Evolutionary conservation across 2,888 invertebrate genomes (phyloP).

Genomic region (Drosophila siamana): DNA sequence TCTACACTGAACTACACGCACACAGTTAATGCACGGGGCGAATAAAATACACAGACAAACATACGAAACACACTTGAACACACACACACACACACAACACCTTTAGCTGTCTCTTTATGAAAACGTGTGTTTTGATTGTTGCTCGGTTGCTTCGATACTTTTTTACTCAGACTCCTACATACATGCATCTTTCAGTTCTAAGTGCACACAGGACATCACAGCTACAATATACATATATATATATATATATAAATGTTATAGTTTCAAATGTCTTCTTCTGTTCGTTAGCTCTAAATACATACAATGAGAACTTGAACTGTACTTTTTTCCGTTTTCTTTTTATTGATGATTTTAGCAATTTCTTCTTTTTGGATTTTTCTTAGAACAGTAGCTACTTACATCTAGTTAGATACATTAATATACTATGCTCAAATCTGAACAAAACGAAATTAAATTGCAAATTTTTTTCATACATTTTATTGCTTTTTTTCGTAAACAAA

Average conservation of each 20-base stretch:
- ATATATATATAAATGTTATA: constrained; percentile 30
- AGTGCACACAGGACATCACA: constrained; percentile 14
- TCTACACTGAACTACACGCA: constrained; percentile 42
- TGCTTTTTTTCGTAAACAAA: constrained; percentile 63
- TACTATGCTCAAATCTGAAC: constrained; percentile 41
- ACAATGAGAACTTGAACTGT: not conserved
- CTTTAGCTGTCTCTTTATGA: constrained; percentile 56
- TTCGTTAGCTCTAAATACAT: constrained; percentile 26
- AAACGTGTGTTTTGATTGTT: constrained; percentile 65
- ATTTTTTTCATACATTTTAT: constrained; percentile 67
- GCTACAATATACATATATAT: no score
- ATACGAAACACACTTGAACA: not conserved
- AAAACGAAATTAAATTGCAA: constrained; percentile 66
- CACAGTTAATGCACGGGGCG: constrained; percentile 58
- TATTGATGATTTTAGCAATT: constrained; percentile 3
- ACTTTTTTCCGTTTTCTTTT: constrained; percentile 19
- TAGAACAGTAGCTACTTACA: constrained; percentile 57
- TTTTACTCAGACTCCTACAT: constrained; percentile 9
- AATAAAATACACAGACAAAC: constrained; percentile 7
- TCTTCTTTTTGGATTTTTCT: constrained; percentile 22
- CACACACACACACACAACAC: constrained; percentile 11
- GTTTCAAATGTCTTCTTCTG: constrained; percentile 17
- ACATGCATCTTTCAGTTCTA: constrained; percentile 23
- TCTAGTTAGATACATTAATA: constrained; percentile 39
- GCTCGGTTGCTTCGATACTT: constrained; percentile 42